Evolutionary conservation across 2,113 vertebrate genomes (phyloP).

Genomic region (Danio rerio): GRCz12tu NC_133188.1:2787001-2787500

Average conservation of each 20-base stretch:
- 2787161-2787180: slow-evolving; percentile 93
- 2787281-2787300: not conserved
- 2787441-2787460: no score
- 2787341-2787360: no score
- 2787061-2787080: slow-evolving; percentile 80
- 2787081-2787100: slow-evolving; percentile 92
- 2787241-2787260: slow-evolving; percentile 89
- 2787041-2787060: not conserved
- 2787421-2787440: no score
- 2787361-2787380: no score
- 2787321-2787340: no score
- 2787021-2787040: not conserved
- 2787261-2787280: slow-evolving; percentile 87
- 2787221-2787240: slow-evolving; percentile 87
- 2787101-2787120: slow-evolving; percentile 86
- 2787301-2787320: no score
- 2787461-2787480: no score
- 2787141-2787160: slow-evolving; percentile 94
- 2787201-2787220: slow-evolving; percentile 89
- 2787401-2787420: no score
- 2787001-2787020: no score
- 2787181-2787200: slow-evolving; percentile 96
- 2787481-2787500: no score
- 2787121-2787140: slow-evolving; percentile 82
- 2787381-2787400: no score